Evolutionary conservation across 2,888 invertebrate species (phyloP).

Genomic region (Drosophila mimica): DNA sequence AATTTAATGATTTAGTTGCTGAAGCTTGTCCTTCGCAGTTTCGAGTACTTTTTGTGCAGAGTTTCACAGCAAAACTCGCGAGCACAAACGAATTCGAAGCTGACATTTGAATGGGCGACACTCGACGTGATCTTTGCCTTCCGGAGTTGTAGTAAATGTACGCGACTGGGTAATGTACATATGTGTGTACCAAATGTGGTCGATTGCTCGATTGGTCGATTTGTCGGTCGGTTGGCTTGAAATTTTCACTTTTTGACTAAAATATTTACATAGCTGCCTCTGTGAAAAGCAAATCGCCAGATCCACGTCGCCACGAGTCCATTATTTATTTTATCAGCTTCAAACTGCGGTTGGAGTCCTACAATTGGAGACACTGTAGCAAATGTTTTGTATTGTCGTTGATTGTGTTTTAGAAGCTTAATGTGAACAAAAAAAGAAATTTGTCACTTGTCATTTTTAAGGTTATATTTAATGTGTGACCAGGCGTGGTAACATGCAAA

Average conservation of each 20-base stretch:
- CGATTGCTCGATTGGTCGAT: constrained; percentile 11
- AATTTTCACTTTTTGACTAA: constrained; percentile 62
- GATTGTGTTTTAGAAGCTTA: constrained; percentile 53
- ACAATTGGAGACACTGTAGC: constrained; percentile 19
- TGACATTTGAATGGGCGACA: constrained; percentile 48
- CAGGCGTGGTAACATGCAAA: constrained; percentile 47
- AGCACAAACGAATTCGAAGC: constrained; percentile 25
- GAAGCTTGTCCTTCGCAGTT: constrained; percentile 15
- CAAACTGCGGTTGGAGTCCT: constrained; percentile 4
- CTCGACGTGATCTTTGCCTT: constrained; percentile 38
- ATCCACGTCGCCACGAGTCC: constrained; percentile 30
- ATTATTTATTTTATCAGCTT: constrained; percentile 16
- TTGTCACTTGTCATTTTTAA: constrained; percentile 81
- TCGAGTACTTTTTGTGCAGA: constrained; percentile 29
- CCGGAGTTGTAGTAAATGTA: constrained; percentile 21
- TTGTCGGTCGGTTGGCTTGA: constrained; percentile 29
- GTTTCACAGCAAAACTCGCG: constrained; percentile 46
- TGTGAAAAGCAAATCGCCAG: constrained; percentile 35
- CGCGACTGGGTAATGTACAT: constrained; percentile 28
- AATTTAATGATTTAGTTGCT: constrained; percentile 15
- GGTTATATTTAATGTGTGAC: constrained; percentile 72
- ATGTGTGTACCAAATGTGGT: constrained; percentile 45
- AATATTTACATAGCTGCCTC: constrained; percentile 66
- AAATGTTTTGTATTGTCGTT: constrained; percentile 46
- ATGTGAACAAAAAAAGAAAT: constrained; percentile 75